Base-by-base conservation (phyloP, 2,888 invertebrate species). In the Plebejus melissa region DNA sequence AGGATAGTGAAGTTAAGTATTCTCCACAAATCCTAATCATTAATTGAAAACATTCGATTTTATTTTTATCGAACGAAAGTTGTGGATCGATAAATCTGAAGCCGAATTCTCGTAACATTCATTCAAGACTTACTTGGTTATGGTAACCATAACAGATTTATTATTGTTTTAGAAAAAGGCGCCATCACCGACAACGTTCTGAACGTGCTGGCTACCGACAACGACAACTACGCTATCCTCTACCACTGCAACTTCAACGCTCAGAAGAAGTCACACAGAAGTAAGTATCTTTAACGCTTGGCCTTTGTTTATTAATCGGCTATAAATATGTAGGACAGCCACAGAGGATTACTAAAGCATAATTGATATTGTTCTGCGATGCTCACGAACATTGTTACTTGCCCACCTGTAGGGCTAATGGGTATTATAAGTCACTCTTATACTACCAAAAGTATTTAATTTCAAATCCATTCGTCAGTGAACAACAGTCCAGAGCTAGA, bases 181-280 rank as follows among this genome's bases (percentile, higher is more conserved):
- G 50, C 50, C 1, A 36, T 70, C 36, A 28, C 36, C 0, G 74
- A 76, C 9, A 38, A 36, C 50, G 11, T 28, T 6, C 57, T 77
- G 11, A 74, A 76, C 13, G 36, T 77, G 1, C n/a, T 77, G 38
- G 41, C 69, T 6, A 69, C 75, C 4, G 75, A 60, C 22, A 76
- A 77, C 28, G 38, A 77, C 0, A 75, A 69, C 32, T 77, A 74
- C 41, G 22, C 72, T 5, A 58, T 77, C 11, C 69, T 50, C 16
- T 77, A 77, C 46, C 50, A 57, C 46, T 77, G 76, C 36, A 71
- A 74, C 72, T 72, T 28, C 36, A 72, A 77, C 36, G 65, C 76
- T 2, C 13, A 54, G 4, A 57, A 69, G 54, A 36, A 74, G 28
- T 72, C 69, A 77, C 74, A 57, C 22, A 60, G 75, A 74, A 54